Evolutionary conservation across 2,113 vertebrate genomes (phyloP).

Genomic region (Sminthopsis crassicaudata): DNA sequence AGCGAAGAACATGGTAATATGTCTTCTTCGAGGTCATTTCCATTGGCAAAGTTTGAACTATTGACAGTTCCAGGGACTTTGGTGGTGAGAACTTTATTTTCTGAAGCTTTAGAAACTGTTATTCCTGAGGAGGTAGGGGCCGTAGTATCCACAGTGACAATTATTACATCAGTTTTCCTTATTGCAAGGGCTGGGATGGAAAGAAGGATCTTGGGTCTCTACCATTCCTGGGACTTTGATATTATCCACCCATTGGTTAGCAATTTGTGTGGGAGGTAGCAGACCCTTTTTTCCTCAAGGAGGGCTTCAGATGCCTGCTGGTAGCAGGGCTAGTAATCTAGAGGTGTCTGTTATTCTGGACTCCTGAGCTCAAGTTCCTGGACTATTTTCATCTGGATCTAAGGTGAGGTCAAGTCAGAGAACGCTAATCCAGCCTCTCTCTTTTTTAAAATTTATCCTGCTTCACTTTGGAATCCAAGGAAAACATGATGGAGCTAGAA

Average conservation of each 20-base stretch:
- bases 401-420: background rate
- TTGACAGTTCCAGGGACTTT: background rate
- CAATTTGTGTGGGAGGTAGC: background rate
- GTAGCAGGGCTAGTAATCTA: background rate
- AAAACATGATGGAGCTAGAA: background rate
- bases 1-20: background rate
- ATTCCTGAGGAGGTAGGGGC: background rate
- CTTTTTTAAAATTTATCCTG: background rate
- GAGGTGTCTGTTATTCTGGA: background rate
- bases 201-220: background rate
- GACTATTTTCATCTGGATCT: background rate
- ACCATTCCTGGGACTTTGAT: background rate
- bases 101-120: background rate
- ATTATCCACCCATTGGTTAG: background rate
- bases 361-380: background rate
- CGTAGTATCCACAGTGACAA: background rate
- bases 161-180: background rate
- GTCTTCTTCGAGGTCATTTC: background rate
- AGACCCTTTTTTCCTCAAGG: background rate
- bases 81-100: background rate
- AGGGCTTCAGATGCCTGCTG: background rate
- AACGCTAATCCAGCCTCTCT: background rate
- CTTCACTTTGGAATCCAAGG: background rate
- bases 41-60: background rate
- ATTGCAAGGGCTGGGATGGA: background rate